Base-by-base conservation (phyloP, 2,113 vertebrate genomes). In the Scatophagus argus region DNA sequence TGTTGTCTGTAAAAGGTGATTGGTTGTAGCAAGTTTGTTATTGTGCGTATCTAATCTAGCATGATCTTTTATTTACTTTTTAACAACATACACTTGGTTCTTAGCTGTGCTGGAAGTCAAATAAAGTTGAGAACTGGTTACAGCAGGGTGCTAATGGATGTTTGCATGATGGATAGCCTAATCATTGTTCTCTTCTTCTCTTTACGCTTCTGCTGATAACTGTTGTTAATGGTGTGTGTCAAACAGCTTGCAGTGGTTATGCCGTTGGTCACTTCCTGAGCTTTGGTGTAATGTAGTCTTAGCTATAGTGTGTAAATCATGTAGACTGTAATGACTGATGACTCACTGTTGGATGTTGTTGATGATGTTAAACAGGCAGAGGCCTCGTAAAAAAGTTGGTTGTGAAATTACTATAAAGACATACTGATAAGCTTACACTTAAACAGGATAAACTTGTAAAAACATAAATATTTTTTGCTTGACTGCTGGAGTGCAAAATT, bases 281-380 rank as follows among this genome's bases (percentile, higher is more conserved):
- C 36, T 60, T 46, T 41, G 4, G 17, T n/a, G 32, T 41, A 73
- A 70, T 58, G 47, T 43, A 54, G 34, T 36, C 1, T n/a, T 54
- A 19, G 27, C 17, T 39, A 16, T 41, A 59, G 19, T 61, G 39
- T 43, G 60, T 81, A 74, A 73, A 65, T 83, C 41, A 17, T 7
- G 1, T 63, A 31, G 16, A 12, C 27, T 68, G 49, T 52, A 64
- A 19, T 2, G 32, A 81, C 25, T 34, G 61, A 51, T 85, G 63
- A 82, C 36, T 89, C 49, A 72, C 19, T 39, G 54, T 43, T 55
- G 34, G 74, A 16, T 25, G 66, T 27, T 46, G 68, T 16, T 56
- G 46, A 77, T 82, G 58, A 83, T 34, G 61, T 79, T 11, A 71
- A 87, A 69, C 21, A 8, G 41, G 23, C 62, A 12, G 8, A 31